These are phyloP conservation scores for Lepidochitona cinerea DNA, from an alignment of 2,888 invertebrate genomes.

Conservation along the genomic window DNA sequence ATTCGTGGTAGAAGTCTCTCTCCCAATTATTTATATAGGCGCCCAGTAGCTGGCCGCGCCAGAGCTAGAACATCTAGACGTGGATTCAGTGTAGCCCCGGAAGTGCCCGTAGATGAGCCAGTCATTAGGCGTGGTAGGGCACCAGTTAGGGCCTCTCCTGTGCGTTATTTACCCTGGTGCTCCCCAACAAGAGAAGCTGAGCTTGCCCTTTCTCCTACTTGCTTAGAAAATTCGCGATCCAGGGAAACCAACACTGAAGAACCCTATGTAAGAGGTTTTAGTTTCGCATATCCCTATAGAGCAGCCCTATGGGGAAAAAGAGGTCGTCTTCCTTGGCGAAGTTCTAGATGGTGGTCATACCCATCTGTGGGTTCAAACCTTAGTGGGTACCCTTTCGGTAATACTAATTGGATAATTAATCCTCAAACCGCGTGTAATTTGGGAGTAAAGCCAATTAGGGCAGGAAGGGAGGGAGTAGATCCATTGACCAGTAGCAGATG, in stretches of 20 bases:
- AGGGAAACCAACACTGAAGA: not conserved
- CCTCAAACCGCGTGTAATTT: not conserved
- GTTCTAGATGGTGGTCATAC: not conserved
- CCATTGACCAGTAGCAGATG: not conserved
- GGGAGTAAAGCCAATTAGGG: not conserved
- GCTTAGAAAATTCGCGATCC: not conserved
- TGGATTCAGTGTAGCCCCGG: not conserved
- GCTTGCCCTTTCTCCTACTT: not conserved
- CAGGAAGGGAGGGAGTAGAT: not conserved
- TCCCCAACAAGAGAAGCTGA: not conserved
- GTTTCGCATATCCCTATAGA: not conserved
- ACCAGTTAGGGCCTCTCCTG: not conserved
- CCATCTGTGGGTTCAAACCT: not conserved
- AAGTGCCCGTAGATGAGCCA: not conserved
- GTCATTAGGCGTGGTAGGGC: not conserved
- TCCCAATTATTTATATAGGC: not conserved
- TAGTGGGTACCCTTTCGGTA: not conserved
- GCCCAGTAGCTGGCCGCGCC: not conserved
- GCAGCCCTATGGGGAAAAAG: not conserved
- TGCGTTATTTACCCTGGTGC: not conserved
- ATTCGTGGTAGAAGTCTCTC: not conserved
- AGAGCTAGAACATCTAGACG: constrained; percentile 1
- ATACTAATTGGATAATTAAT: not conserved
- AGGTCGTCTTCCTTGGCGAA: not conserved
- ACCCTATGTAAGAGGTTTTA: not conserved